phyloP scores from a whole-genome alignment of 1,140 invertebrate genomes.

The Gryon sp. region DNA sequence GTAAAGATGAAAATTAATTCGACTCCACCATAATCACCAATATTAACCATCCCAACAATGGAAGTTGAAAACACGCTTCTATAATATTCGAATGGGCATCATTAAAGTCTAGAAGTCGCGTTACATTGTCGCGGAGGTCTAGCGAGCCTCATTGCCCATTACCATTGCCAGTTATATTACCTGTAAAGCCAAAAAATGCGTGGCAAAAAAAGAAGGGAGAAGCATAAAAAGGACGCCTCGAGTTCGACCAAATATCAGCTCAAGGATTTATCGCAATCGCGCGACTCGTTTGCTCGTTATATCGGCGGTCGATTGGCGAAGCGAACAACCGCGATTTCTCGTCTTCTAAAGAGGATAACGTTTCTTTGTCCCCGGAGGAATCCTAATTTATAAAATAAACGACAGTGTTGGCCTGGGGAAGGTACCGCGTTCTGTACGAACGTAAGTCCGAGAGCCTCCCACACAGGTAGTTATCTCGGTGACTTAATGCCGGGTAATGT shows the following conservation, averaged over 20 bases:
- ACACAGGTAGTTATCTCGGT: slow-evolving; percentile 77
- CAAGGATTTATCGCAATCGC: slow-evolving; percentile 56
- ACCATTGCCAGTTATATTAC: not conserved
- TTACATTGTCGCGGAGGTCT: slow-evolving; percentile 19
- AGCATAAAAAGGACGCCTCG: too few relatives aligned
- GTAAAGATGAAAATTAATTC: too few relatives aligned
- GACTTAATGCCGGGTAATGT: slow-evolving; percentile 78
- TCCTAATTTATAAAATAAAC: slow-evolving; percentile 72
- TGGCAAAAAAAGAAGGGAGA: slow-evolving; percentile 14
- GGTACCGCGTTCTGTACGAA: slow-evolving; percentile 47
- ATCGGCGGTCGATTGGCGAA: slow-evolving; percentile 42
- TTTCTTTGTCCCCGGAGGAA: slow-evolving; percentile 61
- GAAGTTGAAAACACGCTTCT: too few relatives aligned
- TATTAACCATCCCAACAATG: too few relatives aligned
- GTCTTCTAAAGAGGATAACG: slow-evolving; percentile 53
- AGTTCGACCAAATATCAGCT: slow-evolving; percentile 35
- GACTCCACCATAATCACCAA: too few relatives aligned
- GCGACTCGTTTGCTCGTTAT: slow-evolving; percentile 56
- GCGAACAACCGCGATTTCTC: slow-evolving; percentile 36
- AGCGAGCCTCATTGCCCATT: not conserved
- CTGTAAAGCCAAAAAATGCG: not conserved
- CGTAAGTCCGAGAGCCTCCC: slow-evolving; percentile 68
- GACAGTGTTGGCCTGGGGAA: slow-evolving; percentile 49
- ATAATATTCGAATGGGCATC: too few relatives aligned
- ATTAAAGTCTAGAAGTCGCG: too few relatives aligned